Base-by-base conservation (phyloP, 1,140 invertebrate species). In the Pseudomyrmex cubaensis region DNA sequence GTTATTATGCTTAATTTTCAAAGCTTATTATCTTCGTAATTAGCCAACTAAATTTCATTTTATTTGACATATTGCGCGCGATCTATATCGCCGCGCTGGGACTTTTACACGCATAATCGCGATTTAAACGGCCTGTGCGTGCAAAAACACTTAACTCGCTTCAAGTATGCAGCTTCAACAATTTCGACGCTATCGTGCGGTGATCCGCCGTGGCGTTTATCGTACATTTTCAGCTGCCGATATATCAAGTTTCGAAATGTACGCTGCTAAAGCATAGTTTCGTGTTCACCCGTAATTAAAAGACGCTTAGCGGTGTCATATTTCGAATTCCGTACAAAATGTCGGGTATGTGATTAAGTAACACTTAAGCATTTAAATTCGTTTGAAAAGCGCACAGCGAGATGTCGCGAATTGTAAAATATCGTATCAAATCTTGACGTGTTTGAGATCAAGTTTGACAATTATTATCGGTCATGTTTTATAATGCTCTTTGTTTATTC, bases 1-100 rank as follows among this genome's bases (percentile, higher is more conserved):
- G 56, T 80, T 80, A 72, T 80, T 80, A 80, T 80, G 67, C 66
- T 80, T 80, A 80, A 80, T 80, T 80, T 70, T 70, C 66, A 70
- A 80, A 80, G 66, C 76, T 72, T 80, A 80, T 80, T 80, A 80
- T 72, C 66, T 80, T 72, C 66, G 12, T 80, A 80, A 80, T 80
- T 72, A 56, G 76, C 54, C 66, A 20, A 50, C 66, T 80, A 61
- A 80, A 80, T 61, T 78, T 78, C 25, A 78, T 78, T 78, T 44
- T 57, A 67, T 78, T 80, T 59, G 15, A 12, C 46, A 35, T 50
- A 72, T 50, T 35, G n/a, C 13, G 22, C 52, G 15, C 22, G 9
- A 25, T 69, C 35, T 70, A 13, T 59, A 72, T 64, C 9, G 50
- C 8, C 76, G 64, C 76, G 35, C 22, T 12, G 66, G 44, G n/a